These are phyloP conservation scores for Carlito syrichta DNA, from an alignment of 2,113 vertebrate genomes.

Conservation along the genomic window DNA sequence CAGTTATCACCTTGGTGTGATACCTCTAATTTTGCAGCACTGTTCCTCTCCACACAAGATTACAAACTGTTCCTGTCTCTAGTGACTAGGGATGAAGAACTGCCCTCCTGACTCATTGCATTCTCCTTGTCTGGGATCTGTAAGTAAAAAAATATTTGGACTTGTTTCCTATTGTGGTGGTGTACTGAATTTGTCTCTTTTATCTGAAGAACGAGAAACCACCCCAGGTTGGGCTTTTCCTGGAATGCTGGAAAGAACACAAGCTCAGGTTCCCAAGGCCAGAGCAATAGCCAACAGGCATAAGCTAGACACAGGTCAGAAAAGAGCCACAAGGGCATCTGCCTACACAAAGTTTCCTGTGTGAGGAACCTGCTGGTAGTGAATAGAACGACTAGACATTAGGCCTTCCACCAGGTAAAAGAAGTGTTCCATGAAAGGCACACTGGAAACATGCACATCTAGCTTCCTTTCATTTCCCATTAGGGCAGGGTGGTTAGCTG, in stretches of 20 bases:
- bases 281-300: neutral
- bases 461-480: neutral
- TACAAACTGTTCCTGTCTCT: neutral
- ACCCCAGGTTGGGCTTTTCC: neutral
- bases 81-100: neutral
- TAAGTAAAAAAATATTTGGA: neutral
- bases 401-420: neutral
- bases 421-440: neutral
- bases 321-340: neutral
- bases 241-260: neutral
- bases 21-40: neutral
- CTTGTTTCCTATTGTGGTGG: neutral
- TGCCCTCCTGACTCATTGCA: neutral
- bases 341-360: neutral
- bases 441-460: neutral
- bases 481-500: neutral
- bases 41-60: neutral
- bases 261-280: neutral
- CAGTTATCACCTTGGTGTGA: neutral
- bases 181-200: neutral
- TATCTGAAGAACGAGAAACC: neutral
- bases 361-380: neutral
- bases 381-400: neutral
- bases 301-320: neutral
- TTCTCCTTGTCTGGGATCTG: neutral